A percentile compares a stretch with the other conserved stretches of the same genome.
These are phyloP conservation scores for Torymus auratus DNA, from an alignment of 2,888 invertebrate genomes.

Conservation along the genomic window DNA sequence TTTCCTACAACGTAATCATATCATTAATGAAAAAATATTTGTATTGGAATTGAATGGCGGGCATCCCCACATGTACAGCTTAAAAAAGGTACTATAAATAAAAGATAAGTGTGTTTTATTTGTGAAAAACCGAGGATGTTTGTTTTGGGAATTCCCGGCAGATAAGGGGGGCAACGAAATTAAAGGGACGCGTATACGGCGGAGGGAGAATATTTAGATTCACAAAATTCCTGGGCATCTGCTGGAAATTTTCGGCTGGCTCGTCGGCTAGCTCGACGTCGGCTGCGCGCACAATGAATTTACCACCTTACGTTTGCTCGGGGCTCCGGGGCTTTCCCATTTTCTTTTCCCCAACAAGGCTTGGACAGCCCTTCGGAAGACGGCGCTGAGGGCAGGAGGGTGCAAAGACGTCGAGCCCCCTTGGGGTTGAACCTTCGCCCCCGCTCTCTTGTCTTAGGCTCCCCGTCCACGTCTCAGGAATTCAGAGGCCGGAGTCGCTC, in stretches of 20 bases:
- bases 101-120: slow-evolving; percentile 10
- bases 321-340: slow-evolving; percentile 58
- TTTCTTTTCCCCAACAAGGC: slow-evolving; percentile 59
- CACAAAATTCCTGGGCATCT: slow-evolving; percentile 50
- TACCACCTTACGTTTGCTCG: slow-evolving; percentile 29
- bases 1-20: too few species aligned
- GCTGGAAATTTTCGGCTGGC: slow-evolving; percentile 43
- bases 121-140: slow-evolving; percentile 19
- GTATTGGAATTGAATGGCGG: too few species aligned
- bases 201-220: slow-evolving; percentile 40
- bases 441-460: slow-evolving; percentile 65
- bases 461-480: slow-evolving; percentile 63
- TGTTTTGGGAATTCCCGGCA: slow-evolving; percentile 20
- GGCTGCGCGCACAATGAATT: slow-evolving; percentile 47
- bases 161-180: slow-evolving; percentile 25
- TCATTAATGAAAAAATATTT: too few species aligned
- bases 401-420: slow-evolving; percentile 61
- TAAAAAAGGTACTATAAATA: slow-evolving; percentile 8
- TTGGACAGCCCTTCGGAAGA: slow-evolving; percentile 63
- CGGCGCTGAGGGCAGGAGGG: slow-evolving; percentile 53
- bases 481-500: slow-evolving; percentile 61
- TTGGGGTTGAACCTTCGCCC: slow-evolving; percentile 60
- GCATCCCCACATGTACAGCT: too few species aligned
- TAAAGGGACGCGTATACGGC: not conserved
- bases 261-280: not conserved